A percentile compares a stretch with the other conserved stretches of the same genome.
Evolutionary conservation across 2,113 vertebrate species (phyloP).

Genomic region (Alethe castanea): DNA sequence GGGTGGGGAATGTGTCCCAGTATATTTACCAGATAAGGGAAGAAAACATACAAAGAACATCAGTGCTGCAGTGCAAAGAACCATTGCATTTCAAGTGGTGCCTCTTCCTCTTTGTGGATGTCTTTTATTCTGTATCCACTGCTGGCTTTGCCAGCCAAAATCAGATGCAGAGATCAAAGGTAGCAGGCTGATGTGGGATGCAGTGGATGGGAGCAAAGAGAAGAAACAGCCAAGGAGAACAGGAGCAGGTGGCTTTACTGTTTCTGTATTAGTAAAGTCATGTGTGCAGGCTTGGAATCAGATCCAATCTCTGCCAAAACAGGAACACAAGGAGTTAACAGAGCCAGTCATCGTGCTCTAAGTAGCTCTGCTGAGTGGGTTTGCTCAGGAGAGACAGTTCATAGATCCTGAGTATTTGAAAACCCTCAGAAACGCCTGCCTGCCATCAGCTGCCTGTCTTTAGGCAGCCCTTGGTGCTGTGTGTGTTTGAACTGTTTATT

Average conservation of each 20-base stretch:
- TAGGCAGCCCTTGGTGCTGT: background rate
- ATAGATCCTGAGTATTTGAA: background rate
- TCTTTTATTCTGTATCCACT: background rate
- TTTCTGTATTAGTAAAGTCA: accelerated
- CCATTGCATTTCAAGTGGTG: background rate
- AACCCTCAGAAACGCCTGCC: background rate
- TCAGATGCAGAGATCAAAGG: background rate
- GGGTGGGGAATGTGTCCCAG: background rate
- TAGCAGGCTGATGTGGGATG: background rate
- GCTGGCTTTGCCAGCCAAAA: background rate
- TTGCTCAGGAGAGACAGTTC: background rate
- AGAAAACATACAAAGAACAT: background rate
- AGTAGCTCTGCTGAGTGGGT: background rate
- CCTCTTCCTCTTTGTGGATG: no score
- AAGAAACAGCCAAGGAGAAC: background rate
- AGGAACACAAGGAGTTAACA: background rate
- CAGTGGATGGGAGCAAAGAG: background rate
- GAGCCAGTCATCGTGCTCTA: background rate
- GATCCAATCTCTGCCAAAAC: background rate
- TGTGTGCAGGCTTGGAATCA: accelerated
- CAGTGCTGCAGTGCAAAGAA: background rate
- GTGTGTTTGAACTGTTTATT: background rate
- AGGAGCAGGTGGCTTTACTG: background rate
- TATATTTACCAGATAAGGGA: background rate
- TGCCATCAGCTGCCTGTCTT: background rate